A percentile compares a stretch with the other conserved stretches of the same genome.
Evolutionary conservation across 2,888 invertebrate genomes (phyloP).

Genomic region (Chrysina gloriosa): DNA sequence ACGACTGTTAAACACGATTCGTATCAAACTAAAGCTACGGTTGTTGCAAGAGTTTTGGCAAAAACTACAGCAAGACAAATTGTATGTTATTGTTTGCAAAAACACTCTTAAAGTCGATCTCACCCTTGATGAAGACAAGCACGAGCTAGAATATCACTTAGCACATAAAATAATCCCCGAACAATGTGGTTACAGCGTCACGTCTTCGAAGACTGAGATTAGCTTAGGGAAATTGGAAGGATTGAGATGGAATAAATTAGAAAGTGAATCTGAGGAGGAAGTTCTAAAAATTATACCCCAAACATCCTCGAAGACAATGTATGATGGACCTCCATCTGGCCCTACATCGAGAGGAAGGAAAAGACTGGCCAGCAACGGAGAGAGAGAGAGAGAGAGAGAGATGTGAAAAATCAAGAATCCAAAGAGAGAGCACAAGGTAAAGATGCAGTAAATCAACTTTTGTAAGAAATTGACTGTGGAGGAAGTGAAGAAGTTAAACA

Average conservation of each 20-base stretch:
- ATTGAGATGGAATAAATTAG: constrained; percentile 81
- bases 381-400: too few species aligned
- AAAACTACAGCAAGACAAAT: constrained; percentile 80
- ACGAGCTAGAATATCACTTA: constrained; percentile 77
- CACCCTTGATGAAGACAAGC: constrained; percentile 70
- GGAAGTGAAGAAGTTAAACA: constrained; percentile 92
- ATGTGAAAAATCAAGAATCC: constrained; percentile 80
- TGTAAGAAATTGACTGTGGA: constrained; percentile 93
- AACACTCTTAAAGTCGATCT: constrained; percentile 66
- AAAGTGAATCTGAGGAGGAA: constrained; percentile 70
- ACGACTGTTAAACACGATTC: constrained; percentile 73
- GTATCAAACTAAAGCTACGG: constrained; percentile 90
- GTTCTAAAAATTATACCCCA: constrained; percentile 70
- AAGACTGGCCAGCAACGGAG: constrained; percentile 93
- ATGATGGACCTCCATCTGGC: constrained; percentile 66
- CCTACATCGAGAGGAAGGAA: constrained; percentile 74
- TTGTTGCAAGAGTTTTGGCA: constrained; percentile 82
- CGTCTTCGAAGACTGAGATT: constrained; percentile 88
- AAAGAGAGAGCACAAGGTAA: constrained; percentile 88
- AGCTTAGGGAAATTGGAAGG: constrained; percentile 84
- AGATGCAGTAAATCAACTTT: constrained; percentile 88
- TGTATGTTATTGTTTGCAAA: constrained; percentile 71
- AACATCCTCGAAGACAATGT: constrained; percentile 64
- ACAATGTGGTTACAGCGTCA: constrained; percentile 75
- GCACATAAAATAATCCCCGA: constrained; percentile 77